These are phyloP conservation scores for Eupeodes latifasciatus DNA, from an alignment of 2,888 invertebrate species.

Conservation along the genomic window DNA sequence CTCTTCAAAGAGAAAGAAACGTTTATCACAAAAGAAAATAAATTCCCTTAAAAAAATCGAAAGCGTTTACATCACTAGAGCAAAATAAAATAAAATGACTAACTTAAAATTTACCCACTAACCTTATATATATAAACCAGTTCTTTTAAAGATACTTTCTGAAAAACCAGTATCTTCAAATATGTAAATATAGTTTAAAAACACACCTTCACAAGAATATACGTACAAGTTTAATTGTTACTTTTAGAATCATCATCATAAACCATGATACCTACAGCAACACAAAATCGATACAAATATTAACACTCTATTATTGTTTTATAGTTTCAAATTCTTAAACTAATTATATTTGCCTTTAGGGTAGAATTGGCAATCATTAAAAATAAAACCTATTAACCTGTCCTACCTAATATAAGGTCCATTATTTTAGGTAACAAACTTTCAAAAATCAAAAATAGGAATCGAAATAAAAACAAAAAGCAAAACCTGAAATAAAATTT, in stretches of 20 bases:
- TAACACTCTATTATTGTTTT: constrained; percentile 56
- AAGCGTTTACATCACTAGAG: neutral
- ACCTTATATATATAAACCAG: constrained; percentile 4
- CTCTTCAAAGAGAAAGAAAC: no score
- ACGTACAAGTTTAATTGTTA: neutral
- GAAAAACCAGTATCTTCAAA: neutral
- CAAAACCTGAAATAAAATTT: constrained; percentile 21
- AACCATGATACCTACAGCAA: neutral
- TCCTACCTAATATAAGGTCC: neutral
- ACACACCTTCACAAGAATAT: no score
- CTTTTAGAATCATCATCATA: neutral
- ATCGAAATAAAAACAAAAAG: constrained; percentile 6
- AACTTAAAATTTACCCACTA: constrained; percentile 7
- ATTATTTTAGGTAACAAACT: constrained; percentile 2
- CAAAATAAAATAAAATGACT: neutral
- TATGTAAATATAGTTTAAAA: no score
- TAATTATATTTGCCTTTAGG: constrained; percentile 29
- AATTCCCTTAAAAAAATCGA: neutral
- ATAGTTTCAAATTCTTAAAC: neutral
- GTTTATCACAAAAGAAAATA: no score
- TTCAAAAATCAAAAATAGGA: constrained; percentile 60
- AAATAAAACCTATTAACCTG: constrained; percentile 50
- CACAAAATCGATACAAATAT: constrained; percentile 53
- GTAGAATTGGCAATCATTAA: constrained; percentile 49
- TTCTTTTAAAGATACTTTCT: neutral